These are phyloP conservation scores for Nemotelus nigrinus DNA, from an alignment of 2,888 invertebrate species.

Conservation along the genomic window DNA sequence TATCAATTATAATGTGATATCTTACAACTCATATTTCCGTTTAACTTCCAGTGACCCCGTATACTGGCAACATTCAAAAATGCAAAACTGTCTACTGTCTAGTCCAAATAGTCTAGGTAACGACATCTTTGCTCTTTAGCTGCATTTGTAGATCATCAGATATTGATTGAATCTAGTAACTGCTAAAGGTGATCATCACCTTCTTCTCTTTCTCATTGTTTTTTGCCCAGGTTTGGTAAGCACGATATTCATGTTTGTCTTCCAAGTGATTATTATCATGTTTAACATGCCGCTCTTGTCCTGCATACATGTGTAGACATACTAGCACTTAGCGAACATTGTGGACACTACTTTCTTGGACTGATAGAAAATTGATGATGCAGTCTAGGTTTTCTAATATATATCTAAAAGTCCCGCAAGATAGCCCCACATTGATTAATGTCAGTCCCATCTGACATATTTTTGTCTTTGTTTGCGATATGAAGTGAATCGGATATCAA, in stretches of 20 bases:
- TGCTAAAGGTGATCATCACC: not conserved
- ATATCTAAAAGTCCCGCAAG: conserved; percentile 19
- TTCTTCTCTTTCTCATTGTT: not conserved
- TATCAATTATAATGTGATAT: too few species aligned
- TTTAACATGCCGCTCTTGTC: conserved; percentile 4
- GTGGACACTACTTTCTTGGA: not conserved
- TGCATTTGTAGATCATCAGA: not conserved
- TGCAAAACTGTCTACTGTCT: not conserved
- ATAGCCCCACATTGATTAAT: conserved; percentile 13
- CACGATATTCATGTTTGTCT: not conserved
- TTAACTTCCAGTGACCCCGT: not conserved
- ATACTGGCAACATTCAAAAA: not conserved
- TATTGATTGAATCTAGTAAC: not conserved
- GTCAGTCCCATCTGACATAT: not conserved
- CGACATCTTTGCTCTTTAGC: not conserved
- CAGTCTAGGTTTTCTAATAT: not conserved
- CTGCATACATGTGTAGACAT: not conserved
- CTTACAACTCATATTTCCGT: too few species aligned
- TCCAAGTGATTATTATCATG: not conserved
- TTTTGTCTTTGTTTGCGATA: not conserved
- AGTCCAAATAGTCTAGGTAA: not conserved
- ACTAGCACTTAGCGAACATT: not conserved
- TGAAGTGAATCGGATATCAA: not conserved
- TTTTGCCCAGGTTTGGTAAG: not conserved
- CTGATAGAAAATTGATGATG: not conserved